These are phyloP conservation scores for Drosophila funebris DNA, from an alignment of 1,140 invertebrate genomes.

Conservation along the genomic window DNA sequence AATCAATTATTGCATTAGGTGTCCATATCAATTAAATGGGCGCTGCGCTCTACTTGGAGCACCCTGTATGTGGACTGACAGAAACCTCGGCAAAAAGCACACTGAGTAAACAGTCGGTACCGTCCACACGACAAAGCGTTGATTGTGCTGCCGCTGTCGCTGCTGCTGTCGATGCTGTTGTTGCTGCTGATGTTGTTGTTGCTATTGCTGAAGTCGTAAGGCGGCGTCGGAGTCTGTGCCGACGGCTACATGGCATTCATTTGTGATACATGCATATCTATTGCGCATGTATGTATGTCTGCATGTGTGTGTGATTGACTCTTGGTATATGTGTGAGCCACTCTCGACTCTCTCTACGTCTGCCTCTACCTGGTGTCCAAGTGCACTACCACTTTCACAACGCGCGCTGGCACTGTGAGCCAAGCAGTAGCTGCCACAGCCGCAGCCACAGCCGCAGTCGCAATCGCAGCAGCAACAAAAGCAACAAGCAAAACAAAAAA, in stretches of 20 bases:
- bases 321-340: conserved; percentile 31
- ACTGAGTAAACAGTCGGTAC: conserved; percentile 45
- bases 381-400: conserved; percentile 73
- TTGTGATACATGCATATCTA: conserved; percentile 76
- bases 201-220: conserved; percentile 42
- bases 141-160: conserved; percentile 50
- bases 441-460: conserved; percentile 34
- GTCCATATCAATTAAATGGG: no score
- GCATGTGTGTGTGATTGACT: conserved; percentile 19
- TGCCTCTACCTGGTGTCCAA: conserved; percentile 28
- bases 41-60: neutral
- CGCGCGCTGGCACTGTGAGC: conserved; percentile 31
- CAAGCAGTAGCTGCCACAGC: conserved; percentile 38
- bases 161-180: conserved; percentile 14
- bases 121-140: conserved; percentile 57
- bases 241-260: conserved; percentile 66
- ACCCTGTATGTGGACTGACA: conserved; percentile 55
- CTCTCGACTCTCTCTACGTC: conserved; percentile 1
- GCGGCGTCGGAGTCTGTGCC: conserved; percentile 63
- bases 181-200: conserved; percentile 36
- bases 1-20: no score
- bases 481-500: conserved; percentile 51
- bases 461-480: conserved; percentile 31
- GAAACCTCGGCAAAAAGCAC: conserved; percentile 58
- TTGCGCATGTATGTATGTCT: conserved; percentile 38